A percentile compares a stretch with the other conserved stretches of the same genome.
These are phyloP conservation scores for Amphimedon queenslandica DNA, from an alignment of 37 sponge, comb jelly and placozoan species.

Conservation along the genomic window DNA sequence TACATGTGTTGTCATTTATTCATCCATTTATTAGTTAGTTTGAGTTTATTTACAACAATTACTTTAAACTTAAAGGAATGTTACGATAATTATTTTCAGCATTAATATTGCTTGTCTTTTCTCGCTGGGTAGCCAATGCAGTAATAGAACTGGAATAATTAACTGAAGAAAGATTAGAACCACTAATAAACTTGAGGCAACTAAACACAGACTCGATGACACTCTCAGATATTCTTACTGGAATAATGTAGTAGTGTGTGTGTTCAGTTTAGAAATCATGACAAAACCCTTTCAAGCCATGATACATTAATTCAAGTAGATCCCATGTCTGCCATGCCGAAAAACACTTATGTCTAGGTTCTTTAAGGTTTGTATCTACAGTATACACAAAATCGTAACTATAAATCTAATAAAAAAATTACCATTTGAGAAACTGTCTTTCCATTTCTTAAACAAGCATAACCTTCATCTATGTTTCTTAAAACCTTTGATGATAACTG, in stretches of 20 bases:
- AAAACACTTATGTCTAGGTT: constrained; percentile 3
- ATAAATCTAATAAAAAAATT: neutral
- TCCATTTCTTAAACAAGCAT: constrained; percentile 10
- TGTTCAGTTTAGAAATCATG: constrained; percentile 5
- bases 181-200: constrained; percentile 23
- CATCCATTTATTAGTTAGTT: too few relatives aligned
- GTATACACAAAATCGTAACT: neutral
- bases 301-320: constrained; percentile 16
- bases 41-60: too few relatives aligned
- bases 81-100: neutral
- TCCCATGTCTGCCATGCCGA: constrained; percentile 33
- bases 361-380: constrained; percentile 3
- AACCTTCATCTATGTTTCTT: constrained; percentile 12
- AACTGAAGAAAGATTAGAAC: constrained; percentile 14
- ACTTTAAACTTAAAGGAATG: neutral
- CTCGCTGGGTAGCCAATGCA: constrained; percentile 10
- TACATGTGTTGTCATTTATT: too few relatives aligned
- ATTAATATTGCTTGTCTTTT: neutral
- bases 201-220: constrained; percentile 15
- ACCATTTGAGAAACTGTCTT: neutral
- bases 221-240: constrained; percentile 4
- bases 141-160: constrained; percentile 15
- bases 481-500: neutral
- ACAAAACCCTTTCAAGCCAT: constrained; percentile 24
- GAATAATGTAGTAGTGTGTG: constrained; percentile 5